phyloP scores from a whole-genome alignment of 2,888 invertebrate genomes.

The Plemyria rubiginata region DNA sequence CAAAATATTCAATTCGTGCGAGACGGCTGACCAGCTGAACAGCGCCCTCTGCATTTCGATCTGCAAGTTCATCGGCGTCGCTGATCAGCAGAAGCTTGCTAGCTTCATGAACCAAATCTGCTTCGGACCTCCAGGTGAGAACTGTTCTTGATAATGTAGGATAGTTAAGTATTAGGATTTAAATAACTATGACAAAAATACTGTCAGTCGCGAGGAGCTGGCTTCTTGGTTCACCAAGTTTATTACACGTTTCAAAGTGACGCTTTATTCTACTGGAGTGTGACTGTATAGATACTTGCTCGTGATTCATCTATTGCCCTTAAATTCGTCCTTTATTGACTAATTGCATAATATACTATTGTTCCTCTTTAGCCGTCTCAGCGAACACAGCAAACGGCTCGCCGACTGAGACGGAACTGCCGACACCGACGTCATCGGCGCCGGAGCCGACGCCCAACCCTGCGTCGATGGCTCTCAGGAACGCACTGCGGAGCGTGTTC shows the following conservation, averaged over 20 bases:
- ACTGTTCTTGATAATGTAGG: neutral
- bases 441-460: slow-evolving; percentile 63
- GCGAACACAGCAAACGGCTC: slow-evolving; percentile 63
- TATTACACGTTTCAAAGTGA: too few relatives aligned
- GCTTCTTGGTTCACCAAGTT: too few relatives aligned
- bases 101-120: slow-evolving; percentile 69
- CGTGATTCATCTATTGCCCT: too few relatives aligned
- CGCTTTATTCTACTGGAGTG: too few relatives aligned
- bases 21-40: slow-evolving; percentile 62
- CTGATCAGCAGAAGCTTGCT: slow-evolving; percentile 70
- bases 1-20: slow-evolving; percentile 76
- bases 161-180: too few relatives aligned
- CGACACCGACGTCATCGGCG: slow-evolving; percentile 74
- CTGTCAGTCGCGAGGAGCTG: too few relatives aligned
- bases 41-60: slow-evolving; percentile 71
- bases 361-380: slow-evolving; percentile 34
- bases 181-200: too few relatives aligned
- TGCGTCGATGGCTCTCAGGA: slow-evolving; percentile 69
- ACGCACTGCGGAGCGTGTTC: slow-evolving; percentile 75
- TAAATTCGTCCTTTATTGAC: too few relatives aligned
- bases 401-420: slow-evolving; percentile 73
- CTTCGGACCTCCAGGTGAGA: slow-evolving; percentile 61
- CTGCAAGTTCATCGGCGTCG: slow-evolving; percentile 76
- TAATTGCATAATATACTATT: neutral
- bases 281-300: too few relatives aligned